phyloP scores from a whole-genome alignment of 2,888 invertebrate species.

The Agrochola lychnidis region DNA sequence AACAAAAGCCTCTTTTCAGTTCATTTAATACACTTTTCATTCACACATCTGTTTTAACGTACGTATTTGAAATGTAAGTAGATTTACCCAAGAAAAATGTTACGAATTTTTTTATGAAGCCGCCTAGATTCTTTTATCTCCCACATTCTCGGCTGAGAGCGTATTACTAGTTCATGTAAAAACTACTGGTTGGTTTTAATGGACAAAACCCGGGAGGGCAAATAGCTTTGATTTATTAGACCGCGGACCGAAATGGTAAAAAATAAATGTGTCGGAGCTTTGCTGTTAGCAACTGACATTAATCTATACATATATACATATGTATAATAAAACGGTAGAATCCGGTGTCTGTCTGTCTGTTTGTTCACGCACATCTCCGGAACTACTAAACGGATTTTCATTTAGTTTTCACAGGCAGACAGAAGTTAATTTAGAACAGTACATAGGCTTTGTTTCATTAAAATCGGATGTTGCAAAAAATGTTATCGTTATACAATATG shows the following conservation, averaged over 20 bases:
- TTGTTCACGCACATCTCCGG: no score
- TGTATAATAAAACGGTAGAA: no score
- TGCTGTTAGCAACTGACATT: neutral
- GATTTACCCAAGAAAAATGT: constrained; percentile 1
- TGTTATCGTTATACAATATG: no score
- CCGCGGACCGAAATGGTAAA: neutral
- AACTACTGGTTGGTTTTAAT: constrained; percentile 22
- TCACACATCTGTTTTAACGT: neutral
- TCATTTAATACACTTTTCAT: constrained; percentile 4
- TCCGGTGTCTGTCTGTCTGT: no score
- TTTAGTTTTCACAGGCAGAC: no score
- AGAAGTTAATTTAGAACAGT: no score
- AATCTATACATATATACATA: no score
- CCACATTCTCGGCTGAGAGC: neutral
- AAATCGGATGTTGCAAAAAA: no score
- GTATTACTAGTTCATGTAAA: constrained; percentile 21
- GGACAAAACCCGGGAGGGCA: neutral
- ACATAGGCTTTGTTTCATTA: no score
- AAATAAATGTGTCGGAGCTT: neutral
- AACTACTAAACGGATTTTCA: no score
- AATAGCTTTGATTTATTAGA: constrained; percentile 16
- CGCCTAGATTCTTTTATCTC: neutral
- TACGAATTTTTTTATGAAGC: constrained; percentile 24
- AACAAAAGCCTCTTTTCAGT: neutral
- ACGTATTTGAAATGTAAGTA: neutral